Evolutionary conservation across 2,888 invertebrate species (phyloP), one percentile per base, ranked within the genome.

Genomic region (Oxyteleia sp.): DNA sequence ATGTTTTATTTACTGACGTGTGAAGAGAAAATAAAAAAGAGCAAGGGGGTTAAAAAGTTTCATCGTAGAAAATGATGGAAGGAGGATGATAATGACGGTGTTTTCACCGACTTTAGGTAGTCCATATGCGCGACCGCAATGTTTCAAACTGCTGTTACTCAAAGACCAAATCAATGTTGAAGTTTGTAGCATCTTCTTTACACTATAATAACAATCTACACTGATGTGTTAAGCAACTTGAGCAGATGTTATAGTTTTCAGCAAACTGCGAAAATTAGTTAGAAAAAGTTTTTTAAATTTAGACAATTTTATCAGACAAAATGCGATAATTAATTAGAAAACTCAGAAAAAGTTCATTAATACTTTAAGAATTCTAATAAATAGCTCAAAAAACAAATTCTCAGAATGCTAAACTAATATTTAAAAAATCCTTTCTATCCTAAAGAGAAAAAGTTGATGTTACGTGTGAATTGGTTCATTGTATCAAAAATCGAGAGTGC

Each of bases 101-200:
- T 69, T 74, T 81, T 47, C 43, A 15, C 15, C 43, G 20, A 63
- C 32, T 38, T 51, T 38, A 29, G 49, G 38, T 47, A 43, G 63
- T 35, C 74, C 75, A 81, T 75, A 75, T 69, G 75, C 49, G 69
- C 63, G 26, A 81, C 81, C 81, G 49, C 81, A 81, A 69, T 35
- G 2, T 47, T 69, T 69, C 74, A 32, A 74, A 81, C 81, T 74
- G 66, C 74, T 81, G 81, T 74, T 74, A 32, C 29, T 45, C 53
- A 35, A 63, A 68, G 74, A 59, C 18, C 29, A 81, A 74, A 81
- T 81, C 81, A 74, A 81, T 63, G 74, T 68, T 35, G 26, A 43
- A 38, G 43, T 45, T 72, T 20, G 51, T 61, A 68, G 57, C 61
- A 45, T 81, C 55, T 81, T 68, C 68, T 74, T 68, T 68, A 68